Evolutionary conservation across 2,113 vertebrate genomes (phyloP), one percentile per base, ranked within the genome.

Genomic region (Channa maculata): DNA sequence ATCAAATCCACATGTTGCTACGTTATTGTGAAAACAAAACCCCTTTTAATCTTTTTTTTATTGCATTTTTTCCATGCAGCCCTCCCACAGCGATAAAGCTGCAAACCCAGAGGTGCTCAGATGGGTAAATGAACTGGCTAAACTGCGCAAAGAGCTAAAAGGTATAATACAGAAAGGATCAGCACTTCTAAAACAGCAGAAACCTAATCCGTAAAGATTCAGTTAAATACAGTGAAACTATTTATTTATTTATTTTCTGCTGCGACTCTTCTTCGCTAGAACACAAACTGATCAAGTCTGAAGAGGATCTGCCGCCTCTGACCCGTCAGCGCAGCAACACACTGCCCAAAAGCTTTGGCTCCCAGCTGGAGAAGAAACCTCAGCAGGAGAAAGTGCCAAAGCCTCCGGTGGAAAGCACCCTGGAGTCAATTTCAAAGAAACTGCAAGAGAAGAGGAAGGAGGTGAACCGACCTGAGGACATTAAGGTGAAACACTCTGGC

Each of bases 261-360:
- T 41, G 4, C 6, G 1, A 4, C 39, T 41, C 5, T 37, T 38
- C 36, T 10, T 44, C 13, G 24, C 8, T 69, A 99, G 98, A 99
- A 59, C 92, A 95, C 57, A 98, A 96, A 88, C 89, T 99, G 60
- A 94, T 97, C 89, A 95, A 97, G 75, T 97, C 98, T 0, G 97
- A 99, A 70, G 97, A 99, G 43, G 96, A 97, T 75, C 90, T 97
- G 45, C 94, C 93, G 2, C 97, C 98, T 12, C 90, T 95, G 78
- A 95, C 95, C 71, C 95, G 97, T 34, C 98, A 98, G 81, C 95
- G 98, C 73, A 99, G 98, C 91, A 98, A 99, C 88, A 99, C 98
- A 0, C 96, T 99, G 57, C 98, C 98, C 51, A 98, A 96, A 91
- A 99, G 98, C 89, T 99, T 99, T 0, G 98, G 98, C 71, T 99